Conservation (phyloP, 2,888 invertebrate species). For the Cancer borealis region DNA sequence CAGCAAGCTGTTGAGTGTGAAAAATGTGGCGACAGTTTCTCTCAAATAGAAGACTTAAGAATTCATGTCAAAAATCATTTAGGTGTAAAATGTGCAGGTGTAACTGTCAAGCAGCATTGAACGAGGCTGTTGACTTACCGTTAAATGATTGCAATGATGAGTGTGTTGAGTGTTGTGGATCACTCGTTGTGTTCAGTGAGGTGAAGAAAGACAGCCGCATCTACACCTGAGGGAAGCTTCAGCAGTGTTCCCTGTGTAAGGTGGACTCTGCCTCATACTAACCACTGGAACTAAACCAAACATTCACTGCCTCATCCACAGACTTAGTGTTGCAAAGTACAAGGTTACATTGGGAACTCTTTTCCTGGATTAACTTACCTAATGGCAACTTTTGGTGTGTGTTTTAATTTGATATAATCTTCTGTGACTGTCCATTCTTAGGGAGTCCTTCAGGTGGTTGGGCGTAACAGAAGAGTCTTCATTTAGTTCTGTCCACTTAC, state of each 20-base stretch:
- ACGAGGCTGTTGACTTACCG: neutral
- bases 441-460: too few relatives aligned
- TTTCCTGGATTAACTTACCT: neutral
- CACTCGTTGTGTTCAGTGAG: neutral
- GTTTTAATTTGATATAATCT: neutral
- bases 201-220: neutral
- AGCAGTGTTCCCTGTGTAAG: neutral
- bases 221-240: neutral
- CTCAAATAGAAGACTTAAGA: neutral
- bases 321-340: too few relatives aligned
- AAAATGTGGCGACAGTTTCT: neutral
- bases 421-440: too few relatives aligned
- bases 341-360: neutral
- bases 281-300: too few relatives aligned
- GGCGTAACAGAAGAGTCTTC: too few relatives aligned
- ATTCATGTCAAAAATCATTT: neutral
- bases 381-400: neutral
- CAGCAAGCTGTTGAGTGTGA: neutral
- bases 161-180: neutral
- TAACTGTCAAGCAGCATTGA: neutral
- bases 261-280: neutral
- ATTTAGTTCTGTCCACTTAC: too few relatives aligned
- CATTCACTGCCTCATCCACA: too few relatives aligned
- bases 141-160: neutral
- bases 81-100: neutral